Evolutionary conservation across 2,113 vertebrate genomes (phyloP).

Genomic region (Tympanuchus pallidicinctus): DNA sequence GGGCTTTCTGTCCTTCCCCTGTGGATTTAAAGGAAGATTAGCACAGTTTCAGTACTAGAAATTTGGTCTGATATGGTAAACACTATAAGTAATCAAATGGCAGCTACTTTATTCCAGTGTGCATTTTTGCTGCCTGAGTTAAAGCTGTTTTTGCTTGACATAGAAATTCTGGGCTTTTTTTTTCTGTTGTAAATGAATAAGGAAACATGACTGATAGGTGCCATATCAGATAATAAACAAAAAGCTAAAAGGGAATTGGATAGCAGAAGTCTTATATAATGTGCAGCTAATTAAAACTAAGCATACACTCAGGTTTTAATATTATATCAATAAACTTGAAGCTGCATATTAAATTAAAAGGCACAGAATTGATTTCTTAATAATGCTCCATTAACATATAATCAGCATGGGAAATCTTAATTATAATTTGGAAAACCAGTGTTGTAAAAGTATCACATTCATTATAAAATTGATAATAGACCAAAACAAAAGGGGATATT

Average conservation of each 20-base stretch:
- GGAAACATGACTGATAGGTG: not conserved
- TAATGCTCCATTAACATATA: not conserved
- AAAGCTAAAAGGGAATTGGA: not conserved
- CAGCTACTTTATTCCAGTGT: not conserved
- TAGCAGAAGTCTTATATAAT: not conserved
- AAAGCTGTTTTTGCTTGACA: not conserved
- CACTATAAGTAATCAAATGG: not conserved
- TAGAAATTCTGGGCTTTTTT: not conserved
- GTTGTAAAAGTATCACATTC: not conserved
- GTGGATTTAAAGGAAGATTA: not conserved
- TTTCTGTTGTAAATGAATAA: not conserved
- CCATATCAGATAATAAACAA: not conserved
- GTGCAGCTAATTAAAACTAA: not conserved
- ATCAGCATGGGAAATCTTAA: slow-evolving; percentile 15
- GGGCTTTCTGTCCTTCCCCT: not conserved
- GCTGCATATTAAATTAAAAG: not conserved
- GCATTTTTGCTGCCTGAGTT: not conserved
- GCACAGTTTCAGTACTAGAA: not conserved
- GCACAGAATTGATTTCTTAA: not conserved
- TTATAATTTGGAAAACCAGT: not conserved
- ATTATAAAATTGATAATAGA: slow-evolving; percentile 18
- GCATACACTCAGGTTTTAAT: not conserved
- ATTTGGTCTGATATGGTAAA: not conserved
- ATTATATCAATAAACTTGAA: not conserved
- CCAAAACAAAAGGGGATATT: slow-evolving; percentile 10